Evolutionary conservation across 2,797 vertebrate species (phyloP), one percentile per base, ranked within the genome.

Genomic region (Manis crassicaudata): DNA sequence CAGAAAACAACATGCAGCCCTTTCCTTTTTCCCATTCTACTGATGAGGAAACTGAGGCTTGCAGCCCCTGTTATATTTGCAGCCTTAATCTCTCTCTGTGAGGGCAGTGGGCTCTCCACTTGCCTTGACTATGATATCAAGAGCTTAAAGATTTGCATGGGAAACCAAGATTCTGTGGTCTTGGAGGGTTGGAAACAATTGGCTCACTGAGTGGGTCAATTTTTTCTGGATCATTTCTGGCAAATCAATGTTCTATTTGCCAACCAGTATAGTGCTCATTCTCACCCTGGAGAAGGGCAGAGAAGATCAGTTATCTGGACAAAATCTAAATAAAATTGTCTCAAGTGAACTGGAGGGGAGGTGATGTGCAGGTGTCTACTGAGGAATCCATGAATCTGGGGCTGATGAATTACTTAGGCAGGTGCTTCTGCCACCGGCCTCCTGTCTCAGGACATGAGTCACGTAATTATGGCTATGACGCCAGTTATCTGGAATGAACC

Each of bases 241-340:
- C 21, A 68, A 79, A 52, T 93, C 96, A 56, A 68, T 63, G 76
- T 40, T 80, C 3, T 12, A 0, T 35, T 43, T 60, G 16, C 73
- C 88, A 77, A 67, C 83, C 63, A 18, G 73, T 68, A 56, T 2
- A 6, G 27, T 1, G 54, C 32, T 85, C 11, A 1, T 63, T 91
- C 35, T 88, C 81, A 37, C 60, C n/a, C 87, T 63, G 13, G 29
- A 20, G 60, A 27, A 73, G 6, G 82, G 68, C 92, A 60, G 0
- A 10, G 76, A 95, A 79, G 85, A 98, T 95, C 92, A 77, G 92
- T 83, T 97, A 97, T 96, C 95, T 89, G 92, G 95, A 97, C 93
- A 97, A 97, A 97, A 97, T 94, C 97, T 97, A 98, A 98, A 97
- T 96, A 96, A 93, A 98, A 96, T 84, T 73, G 75, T 98, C 97